Base-by-base conservation (phyloP, 2,113 vertebrate species). In the Corythornis vintsioides region DNA sequence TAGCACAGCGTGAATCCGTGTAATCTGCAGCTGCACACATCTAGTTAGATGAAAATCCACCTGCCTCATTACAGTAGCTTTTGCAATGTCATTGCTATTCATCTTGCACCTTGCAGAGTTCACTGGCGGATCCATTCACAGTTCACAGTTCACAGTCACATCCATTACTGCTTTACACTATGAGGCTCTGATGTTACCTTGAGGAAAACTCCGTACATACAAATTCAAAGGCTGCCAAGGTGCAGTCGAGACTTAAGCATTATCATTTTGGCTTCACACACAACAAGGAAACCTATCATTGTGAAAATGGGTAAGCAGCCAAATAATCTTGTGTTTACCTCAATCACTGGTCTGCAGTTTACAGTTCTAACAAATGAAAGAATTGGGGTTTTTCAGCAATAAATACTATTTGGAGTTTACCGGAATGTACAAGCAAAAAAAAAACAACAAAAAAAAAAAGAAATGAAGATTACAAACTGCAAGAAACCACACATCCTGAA, bases 281-380 rank as follows among this genome's bases (percentile, higher is more conserved):
- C 73, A 86, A 70, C 48, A 66, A 43, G 83, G 82, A 93, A 92
- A 95, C 74, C 89, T 24, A 90, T 86, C 84, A 76, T 83, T 43
- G 81, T 47, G 81, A 43, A 92, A 95, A 96, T 25, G 90, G 70
- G 83, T 90, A 82, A 94, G 83, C 96, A 97, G 84, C 65, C 94
- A 85, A 83, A 89, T 83, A 76, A 97, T 91, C 61, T 38, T 40
- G 47, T n/a, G 11, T 59, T 59, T 57, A 7, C 57, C 74, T 69
- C 89, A 73, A 67, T 76, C 89, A 45, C 56, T 86, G 79, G 18
- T 47, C 77, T 55, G 57, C 47, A 78, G 70, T 63, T 73, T n/a
- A 50, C 13, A 63, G 55, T 69, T 94, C 75, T 87, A 92, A 94
- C 42, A 86, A 63, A 53, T 31, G 74, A 19, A 92, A 76, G 35